Evolutionary conservation across 2,888 invertebrate genomes (phyloP).

Genomic region (Trissoscelio sp.): DNA sequence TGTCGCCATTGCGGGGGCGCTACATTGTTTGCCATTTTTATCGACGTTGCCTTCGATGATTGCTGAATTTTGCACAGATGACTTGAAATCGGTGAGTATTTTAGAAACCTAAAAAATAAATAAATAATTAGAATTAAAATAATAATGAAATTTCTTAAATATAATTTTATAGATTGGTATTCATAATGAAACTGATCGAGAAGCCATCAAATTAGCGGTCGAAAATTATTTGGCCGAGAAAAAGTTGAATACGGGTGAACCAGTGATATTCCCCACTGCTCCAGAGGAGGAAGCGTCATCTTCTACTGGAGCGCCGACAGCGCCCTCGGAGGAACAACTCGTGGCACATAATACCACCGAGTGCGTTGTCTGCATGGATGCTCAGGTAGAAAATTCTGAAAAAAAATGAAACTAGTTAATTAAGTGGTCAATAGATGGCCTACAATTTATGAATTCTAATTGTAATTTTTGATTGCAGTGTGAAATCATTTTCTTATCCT

Average conservation of each 20-base stretch:
- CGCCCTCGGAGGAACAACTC: constrained; percentile 52
- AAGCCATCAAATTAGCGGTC: constrained; percentile 87
- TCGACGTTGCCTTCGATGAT: constrained; percentile 84
- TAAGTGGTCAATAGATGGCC: no score
- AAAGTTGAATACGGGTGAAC: constrained; percentile 74
- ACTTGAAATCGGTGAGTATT: constrained; percentile 85
- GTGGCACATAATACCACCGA: constrained; percentile 84
- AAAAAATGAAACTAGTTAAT: no score
- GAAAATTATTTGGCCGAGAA: constrained; percentile 84
- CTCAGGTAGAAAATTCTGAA: no score
- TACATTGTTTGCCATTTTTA: constrained; percentile 91
- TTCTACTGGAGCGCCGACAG: constrained; percentile 76
- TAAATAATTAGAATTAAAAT: neutral
- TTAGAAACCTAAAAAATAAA: no score
- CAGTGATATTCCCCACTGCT: constrained; percentile 75
- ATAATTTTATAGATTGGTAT: constrained; percentile 80
- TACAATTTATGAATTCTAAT: no score
- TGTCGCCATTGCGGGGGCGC: constrained; percentile 88
- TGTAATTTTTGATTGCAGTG: constrained; percentile 84
- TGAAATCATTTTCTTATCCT: constrained; percentile 92
- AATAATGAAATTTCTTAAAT: neutral
- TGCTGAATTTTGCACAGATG: constrained; percentile 85
- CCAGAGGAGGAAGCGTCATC: constrained; percentile 77
- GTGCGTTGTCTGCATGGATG: constrained; percentile 94
- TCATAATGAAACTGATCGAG: constrained; percentile 84